Percentiles rank a stretch among this genome's conserved stretches.
Evolutionary conservation across 2,797 vertebrate genomes (phyloP).

Genomic region (Sebastes steindachneri): DNA sequence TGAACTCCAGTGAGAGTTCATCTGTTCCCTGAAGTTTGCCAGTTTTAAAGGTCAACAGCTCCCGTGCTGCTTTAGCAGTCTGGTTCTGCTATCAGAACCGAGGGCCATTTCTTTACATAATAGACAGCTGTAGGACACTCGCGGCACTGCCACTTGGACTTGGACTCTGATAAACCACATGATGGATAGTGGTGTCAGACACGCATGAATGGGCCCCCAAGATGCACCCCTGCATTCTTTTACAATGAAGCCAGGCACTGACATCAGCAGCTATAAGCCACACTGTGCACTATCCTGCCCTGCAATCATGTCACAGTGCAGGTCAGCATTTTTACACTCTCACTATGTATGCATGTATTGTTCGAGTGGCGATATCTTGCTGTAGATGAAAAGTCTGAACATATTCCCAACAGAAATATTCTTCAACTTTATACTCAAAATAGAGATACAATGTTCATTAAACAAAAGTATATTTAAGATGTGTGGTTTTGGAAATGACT

Average conservation of each 20-base stretch:
- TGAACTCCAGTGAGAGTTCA: conserved; percentile 34
- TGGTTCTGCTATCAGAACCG: neutral
- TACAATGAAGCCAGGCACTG: conserved; percentile 19
- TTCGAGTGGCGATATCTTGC: neutral
- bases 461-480: neutral
- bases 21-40: conserved; percentile 43
- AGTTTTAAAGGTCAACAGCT: conserved; percentile 56
- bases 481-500: neutral
- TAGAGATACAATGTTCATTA: neutral
- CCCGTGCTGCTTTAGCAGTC: conserved; percentile 20
- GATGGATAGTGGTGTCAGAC: conserved; percentile 74
- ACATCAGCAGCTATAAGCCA: conserved; percentile 29
- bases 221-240: conserved; percentile 42
- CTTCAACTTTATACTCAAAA: neutral
- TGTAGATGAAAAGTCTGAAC: neutral
- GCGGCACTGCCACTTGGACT: conserved; percentile 50
- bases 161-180: conserved; percentile 64
- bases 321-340: neutral
- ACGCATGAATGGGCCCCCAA: conserved; percentile 45
- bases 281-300: neutral
- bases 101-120: conserved; percentile 62
- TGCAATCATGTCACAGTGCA: neutral
- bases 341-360: neutral
- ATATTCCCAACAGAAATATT: neutral
- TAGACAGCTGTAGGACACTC: conserved; percentile 69